Percentiles rank a stretch among this genome's conserved stretches.
These are phyloP conservation scores for Drosophila sulfurigaster DNA, from an alignment of 1,140 invertebrate genomes.

Conservation along the genomic window DNA sequence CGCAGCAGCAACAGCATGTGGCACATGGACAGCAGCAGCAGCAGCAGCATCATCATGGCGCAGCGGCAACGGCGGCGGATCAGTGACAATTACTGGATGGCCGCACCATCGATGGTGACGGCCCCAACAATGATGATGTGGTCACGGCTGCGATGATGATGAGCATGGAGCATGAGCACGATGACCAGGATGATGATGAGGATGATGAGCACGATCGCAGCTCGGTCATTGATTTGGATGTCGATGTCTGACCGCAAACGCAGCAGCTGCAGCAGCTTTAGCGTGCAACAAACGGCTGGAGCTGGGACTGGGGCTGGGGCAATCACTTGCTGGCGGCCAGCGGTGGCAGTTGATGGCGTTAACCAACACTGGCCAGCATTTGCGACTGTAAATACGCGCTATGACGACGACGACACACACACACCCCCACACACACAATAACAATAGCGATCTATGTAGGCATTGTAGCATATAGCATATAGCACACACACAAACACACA, in stretches of 20 bases:
- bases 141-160: constrained; percentile 56
- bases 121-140: constrained; percentile 46
- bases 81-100: constrained; percentile 85
- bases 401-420: constrained; percentile 18
- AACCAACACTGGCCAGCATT: constrained; percentile 25
- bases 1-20: constrained; percentile 34
- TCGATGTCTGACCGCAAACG: constrained; percentile 82
- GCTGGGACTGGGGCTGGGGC: neutral
- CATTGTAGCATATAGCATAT: constrained; percentile 49
- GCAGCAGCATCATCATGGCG: constrained; percentile 25
- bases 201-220: constrained; percentile 76
- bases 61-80: constrained; percentile 59
- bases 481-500: constrained; percentile 31
- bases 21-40: too few species aligned
- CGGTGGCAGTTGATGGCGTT: constrained; percentile 26
- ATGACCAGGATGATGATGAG: constrained; percentile 37
- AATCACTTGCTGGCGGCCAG: constrained; percentile 9
- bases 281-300: constrained; percentile 38
- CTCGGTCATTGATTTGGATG: constrained; percentile 81
- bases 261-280: constrained; percentile 60
- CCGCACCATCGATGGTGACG: constrained; percentile 56
- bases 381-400: constrained; percentile 49
- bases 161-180: constrained; percentile 63
- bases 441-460: constrained; percentile 31
- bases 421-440: constrained; percentile 27